A percentile compares a stretch with the other conserved stretches of the same genome.
These are phyloP conservation scores for Acropternis orthonyx DNA, from an alignment of 2,797 vertebrate species.

Conservation along the genomic window DNA sequence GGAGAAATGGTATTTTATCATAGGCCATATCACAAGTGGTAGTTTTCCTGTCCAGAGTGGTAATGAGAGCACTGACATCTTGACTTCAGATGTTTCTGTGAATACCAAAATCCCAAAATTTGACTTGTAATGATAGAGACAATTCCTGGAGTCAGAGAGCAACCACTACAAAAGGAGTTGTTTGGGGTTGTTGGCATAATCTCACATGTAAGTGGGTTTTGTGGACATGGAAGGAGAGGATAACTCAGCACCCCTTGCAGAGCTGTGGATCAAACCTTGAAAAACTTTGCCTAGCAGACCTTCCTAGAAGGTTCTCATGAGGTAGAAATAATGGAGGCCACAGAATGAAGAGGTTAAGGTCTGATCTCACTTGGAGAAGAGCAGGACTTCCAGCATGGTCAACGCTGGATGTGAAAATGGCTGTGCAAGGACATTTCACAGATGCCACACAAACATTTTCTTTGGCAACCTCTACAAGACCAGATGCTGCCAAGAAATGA, in stretches of 20 bases:
- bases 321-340: not conserved
- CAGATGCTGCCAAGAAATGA: not conserved
- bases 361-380: not conserved
- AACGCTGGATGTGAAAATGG: not conserved
- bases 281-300: not conserved
- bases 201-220: not conserved
- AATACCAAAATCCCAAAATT: not conserved
- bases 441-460: not conserved
- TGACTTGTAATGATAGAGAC: not conserved
- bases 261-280: not conserved
- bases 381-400: not conserved
- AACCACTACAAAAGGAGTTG: not conserved
- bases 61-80: not conserved
- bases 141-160: not conserved
- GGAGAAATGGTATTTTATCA: not conserved
- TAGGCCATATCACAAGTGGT: not conserved
- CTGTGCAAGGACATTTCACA: not conserved
- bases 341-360: not conserved
- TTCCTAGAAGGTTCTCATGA: not conserved
- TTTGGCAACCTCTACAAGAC: not conserved
- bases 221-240: not conserved
- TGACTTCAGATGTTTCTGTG: not conserved
- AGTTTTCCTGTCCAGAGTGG: not conserved
- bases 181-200: not conserved
- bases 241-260: not conserved